phyloP scores from a whole-genome alignment of 2,113 vertebrate genomes.

The Casuarius casuarius region DNA sequence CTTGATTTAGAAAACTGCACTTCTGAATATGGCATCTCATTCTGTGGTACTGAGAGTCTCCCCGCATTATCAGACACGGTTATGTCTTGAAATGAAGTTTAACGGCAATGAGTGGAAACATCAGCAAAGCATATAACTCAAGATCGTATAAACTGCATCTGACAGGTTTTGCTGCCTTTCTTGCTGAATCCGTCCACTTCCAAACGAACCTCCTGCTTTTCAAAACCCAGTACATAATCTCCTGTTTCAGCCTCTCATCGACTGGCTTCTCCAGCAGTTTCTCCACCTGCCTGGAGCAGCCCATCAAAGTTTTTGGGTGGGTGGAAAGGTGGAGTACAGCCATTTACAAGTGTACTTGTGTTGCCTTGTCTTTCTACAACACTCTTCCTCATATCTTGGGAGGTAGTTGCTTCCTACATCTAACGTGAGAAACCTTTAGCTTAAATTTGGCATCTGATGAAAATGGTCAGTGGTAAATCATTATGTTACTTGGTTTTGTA shows the following conservation, averaged over 20 bases:
- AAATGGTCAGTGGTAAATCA: neutral
- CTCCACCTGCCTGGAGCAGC: neutral
- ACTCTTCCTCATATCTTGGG: neutral
- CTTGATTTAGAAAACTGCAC: neutral
- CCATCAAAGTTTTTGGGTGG: neutral
- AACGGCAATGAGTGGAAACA: neutral
- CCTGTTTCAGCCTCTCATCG: neutral
- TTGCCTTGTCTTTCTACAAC: neutral
- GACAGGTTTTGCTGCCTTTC: neutral
- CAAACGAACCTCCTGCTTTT: neutral
- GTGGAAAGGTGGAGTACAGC: too few species aligned
- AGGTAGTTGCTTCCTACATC: neutral
- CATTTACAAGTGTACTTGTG: too few species aligned
- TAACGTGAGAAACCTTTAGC: neutral
- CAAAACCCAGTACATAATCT: neutral
- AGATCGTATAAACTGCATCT: neutral
- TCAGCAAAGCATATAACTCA: neutral
- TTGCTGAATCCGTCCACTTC: neutral
- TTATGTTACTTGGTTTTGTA: neutral
- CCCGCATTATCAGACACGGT: neutral
- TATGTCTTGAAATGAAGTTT: neutral
- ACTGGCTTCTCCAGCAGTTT: fast-evolving
- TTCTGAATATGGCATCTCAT: neutral
- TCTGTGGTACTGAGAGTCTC: neutral
- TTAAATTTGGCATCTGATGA: neutral